These are phyloP conservation scores for Elephas maximus DNA, from an alignment of 2,113 vertebrate genomes.

Conservation along the genomic window DNA sequence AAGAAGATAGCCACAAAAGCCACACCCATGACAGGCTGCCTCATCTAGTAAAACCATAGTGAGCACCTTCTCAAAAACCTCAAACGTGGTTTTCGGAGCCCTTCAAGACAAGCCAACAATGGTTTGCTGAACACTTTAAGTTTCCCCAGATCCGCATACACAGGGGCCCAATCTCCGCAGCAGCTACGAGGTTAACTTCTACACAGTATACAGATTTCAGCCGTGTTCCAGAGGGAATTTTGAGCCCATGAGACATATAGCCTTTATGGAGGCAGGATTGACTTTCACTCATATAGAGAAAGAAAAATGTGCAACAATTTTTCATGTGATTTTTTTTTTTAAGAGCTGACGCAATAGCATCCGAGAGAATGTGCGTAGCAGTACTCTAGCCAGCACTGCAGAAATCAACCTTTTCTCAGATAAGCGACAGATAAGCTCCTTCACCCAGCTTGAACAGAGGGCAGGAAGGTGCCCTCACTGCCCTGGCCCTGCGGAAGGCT, in stretches of 20 bases:
- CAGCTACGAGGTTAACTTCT: slow-evolving; percentile 44
- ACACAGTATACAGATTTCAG: not conserved
- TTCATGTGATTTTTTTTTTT: not conserved
- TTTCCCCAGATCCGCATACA: slow-evolving; percentile 67
- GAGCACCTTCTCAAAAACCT: slow-evolving; percentile 15
- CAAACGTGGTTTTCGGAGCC: slow-evolving; percentile 22
- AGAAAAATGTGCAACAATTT: not conserved
- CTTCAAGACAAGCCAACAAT: slow-evolving; percentile 62
- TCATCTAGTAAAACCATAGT: not conserved
- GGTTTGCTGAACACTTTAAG: slow-evolving; percentile 58
- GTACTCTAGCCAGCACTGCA: not conserved
- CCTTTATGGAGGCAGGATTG: not conserved
- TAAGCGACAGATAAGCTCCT: not conserved
- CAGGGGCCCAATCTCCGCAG: slow-evolving; percentile 51
- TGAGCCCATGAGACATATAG: not conserved
- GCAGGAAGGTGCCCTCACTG: not conserved
- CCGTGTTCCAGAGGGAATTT: slow-evolving; percentile 42
- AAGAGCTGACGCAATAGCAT: not conserved
- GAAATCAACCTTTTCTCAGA: not conserved
- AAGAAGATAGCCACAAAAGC: not conserved
- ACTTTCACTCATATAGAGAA: not conserved
- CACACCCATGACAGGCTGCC: not conserved
- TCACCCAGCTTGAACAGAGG: not conserved
- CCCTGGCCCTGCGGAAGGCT: rapidly evolving
- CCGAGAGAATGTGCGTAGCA: not conserved